phyloP scores from a whole-genome alignment of 2,888 invertebrate genomes.

The Labia minor region DNA sequence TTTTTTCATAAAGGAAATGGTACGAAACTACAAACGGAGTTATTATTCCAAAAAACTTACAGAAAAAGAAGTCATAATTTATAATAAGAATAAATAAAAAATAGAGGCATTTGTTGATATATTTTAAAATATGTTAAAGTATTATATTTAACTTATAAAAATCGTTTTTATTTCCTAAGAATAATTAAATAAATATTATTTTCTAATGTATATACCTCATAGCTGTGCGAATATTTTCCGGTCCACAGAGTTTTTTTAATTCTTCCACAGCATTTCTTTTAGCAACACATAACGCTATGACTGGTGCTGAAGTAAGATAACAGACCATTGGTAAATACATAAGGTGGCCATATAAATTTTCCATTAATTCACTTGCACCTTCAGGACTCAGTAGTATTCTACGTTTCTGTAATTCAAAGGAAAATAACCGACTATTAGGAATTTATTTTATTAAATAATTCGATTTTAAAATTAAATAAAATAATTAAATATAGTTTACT shows the following conservation, averaged over 20 bases:
- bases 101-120: no score
- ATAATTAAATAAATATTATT: no score
- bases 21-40: no score
- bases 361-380: conserved; percentile 75
- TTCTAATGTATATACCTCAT: background rate
- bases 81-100: no score
- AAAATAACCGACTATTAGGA: background rate
- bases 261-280: conserved; percentile 58
- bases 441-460: background rate
- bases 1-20: no score
- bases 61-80: no score
- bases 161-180: no score
- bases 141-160: no score
- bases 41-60: no score
- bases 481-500: background rate
- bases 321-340: conserved; percentile 69
- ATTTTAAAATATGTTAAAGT: no score
- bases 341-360: conserved; percentile 57
- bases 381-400: conserved; percentile 66
- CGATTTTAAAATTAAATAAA: conserved; percentile 23
- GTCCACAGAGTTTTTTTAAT: conserved; percentile 64
- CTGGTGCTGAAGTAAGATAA: conserved; percentile 65
- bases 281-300: conserved; percentile 59
- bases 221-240: conserved; percentile 38
- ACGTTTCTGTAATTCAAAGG: conserved; percentile 44